Evolutionary conservation across 2,113 vertebrate species (phyloP).

Genomic region (Coturnix japonica): DNA sequence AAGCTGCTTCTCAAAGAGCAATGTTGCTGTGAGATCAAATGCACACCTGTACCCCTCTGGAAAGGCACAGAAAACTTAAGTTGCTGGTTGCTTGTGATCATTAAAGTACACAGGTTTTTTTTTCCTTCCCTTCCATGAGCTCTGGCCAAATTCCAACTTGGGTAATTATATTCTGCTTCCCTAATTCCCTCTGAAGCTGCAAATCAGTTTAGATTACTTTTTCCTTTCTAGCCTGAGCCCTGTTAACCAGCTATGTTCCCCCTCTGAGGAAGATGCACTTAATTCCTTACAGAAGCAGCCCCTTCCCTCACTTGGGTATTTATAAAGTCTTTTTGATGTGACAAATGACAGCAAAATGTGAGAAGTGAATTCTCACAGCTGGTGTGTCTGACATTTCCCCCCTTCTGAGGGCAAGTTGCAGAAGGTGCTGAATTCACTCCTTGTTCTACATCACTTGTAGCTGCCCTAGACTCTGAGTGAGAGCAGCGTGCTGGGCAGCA

Average conservation of each 20-base stretch:
- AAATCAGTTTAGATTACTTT: slow-evolving; percentile 64
- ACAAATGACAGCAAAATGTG: background rate
- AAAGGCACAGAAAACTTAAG: background rate
- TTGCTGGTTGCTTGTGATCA: background rate
- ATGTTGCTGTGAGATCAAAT: background rate
- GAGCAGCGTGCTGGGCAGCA: background rate
- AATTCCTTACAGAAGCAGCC: background rate
- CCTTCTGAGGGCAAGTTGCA: background rate
- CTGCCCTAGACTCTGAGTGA: background rate
- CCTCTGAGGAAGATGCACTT: background rate
- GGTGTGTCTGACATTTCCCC: background rate
- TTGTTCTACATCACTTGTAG: rapidly evolving
- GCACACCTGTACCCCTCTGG: background rate
- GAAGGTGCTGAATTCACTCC: background rate
- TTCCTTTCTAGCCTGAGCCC: slow-evolving; percentile 36
- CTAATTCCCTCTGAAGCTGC: slow-evolving; percentile 58
- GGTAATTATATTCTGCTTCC: slow-evolving; percentile 59
- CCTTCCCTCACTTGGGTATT: background rate
- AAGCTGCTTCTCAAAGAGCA: background rate
- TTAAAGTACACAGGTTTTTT: background rate
- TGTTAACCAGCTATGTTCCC: slow-evolving; percentile 25
- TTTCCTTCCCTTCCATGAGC: background rate
- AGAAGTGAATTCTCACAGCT: background rate
- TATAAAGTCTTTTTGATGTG: background rate
- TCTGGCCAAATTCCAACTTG: slow-evolving; percentile 47